Conservation (phyloP, 1,140 invertebrate species). For the Leptinotarsa undecemlineata region DNA sequence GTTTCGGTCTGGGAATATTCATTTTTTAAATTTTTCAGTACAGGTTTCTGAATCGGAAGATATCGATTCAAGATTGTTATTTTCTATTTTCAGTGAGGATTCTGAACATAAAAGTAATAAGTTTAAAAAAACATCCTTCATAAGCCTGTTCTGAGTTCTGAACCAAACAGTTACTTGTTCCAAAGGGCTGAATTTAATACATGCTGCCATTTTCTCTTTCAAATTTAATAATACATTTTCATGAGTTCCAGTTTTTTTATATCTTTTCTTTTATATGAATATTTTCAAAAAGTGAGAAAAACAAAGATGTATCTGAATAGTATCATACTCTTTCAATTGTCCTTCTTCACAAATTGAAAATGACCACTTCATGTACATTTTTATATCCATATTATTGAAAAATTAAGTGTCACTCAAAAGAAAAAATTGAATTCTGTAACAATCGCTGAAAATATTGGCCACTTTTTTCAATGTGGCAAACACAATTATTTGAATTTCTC, state of each 20-base stretch:
- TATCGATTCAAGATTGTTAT: not conserved
- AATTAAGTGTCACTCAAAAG: conserved; percentile 3
- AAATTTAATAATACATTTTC: not conserved
- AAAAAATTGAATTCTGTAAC: conserved; percentile 19
- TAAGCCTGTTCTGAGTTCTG: not conserved
- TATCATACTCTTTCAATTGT: no score
- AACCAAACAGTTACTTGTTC: conserved; percentile 11
- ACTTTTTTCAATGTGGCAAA: not conserved
- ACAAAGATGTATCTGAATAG: no score
- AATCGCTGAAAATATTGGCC: conserved; percentile 22
- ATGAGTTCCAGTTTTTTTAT: not conserved
- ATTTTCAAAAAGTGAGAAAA: no score
- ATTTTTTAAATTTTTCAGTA: not conserved
- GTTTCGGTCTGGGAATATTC: not conserved
- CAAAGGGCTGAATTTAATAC: not conserved
- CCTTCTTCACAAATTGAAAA: not conserved
- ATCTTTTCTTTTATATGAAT: not conserved
- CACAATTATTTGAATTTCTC: conserved; percentile 15
- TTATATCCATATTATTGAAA: conserved; percentile 25
- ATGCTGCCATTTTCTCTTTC: conserved; percentile 26
- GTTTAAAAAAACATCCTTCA: not conserved
- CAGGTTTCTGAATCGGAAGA: not conserved
- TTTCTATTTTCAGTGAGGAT: not conserved
- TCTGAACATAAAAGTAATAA: conserved; percentile 2
- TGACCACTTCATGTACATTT: conserved; percentile 9